phyloP scores from a whole-genome alignment of 2,797 vertebrate genomes.

The Sebastes trivittatus region DNA sequence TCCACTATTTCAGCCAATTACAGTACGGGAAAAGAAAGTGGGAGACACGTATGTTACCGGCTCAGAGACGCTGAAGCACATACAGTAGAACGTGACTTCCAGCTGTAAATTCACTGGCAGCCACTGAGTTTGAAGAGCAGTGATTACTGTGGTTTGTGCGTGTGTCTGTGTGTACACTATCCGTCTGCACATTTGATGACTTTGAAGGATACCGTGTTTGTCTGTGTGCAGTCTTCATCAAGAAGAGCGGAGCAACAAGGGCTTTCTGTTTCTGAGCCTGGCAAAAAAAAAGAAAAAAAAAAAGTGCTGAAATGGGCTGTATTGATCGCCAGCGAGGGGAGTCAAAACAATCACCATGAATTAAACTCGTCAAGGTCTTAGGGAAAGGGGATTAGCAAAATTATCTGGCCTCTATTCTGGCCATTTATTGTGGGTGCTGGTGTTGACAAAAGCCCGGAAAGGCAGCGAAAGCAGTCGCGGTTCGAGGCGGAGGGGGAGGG shows the following conservation, averaged over 20 bases:
- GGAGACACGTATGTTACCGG: conserved; percentile 6
- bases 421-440: conserved; percentile 48
- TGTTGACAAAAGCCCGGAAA: conserved; percentile 66
- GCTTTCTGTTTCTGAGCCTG: conserved; percentile 52
- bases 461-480: conserved; percentile 10
- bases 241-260: conserved; percentile 32
- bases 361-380: conserved; percentile 81
- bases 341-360: conserved; percentile 79
- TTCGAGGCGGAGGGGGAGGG: conserved; percentile 5
- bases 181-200: conserved; percentile 52
- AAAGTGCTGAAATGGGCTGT: conserved; percentile 73
- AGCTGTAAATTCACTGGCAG: conserved; percentile 23
- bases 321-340: conserved; percentile 72
- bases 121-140: conserved; percentile 6
- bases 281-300: background rate
- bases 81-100: conserved; percentile 28
- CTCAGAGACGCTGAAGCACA: background rate
- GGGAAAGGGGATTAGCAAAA: conserved; percentile 77
- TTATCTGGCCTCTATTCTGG: conserved; percentile 68
- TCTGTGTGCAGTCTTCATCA: conserved; percentile 45
- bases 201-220: conserved; percentile 59
- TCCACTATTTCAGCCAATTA: conserved; percentile 50
- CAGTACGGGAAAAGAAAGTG: conserved; percentile 24
- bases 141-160: conserved; percentile 1
- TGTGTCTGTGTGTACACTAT: background rate